phyloP scores from a whole-genome alignment of 2,888 invertebrate genomes.

The Pollenia angustigena region DNA sequence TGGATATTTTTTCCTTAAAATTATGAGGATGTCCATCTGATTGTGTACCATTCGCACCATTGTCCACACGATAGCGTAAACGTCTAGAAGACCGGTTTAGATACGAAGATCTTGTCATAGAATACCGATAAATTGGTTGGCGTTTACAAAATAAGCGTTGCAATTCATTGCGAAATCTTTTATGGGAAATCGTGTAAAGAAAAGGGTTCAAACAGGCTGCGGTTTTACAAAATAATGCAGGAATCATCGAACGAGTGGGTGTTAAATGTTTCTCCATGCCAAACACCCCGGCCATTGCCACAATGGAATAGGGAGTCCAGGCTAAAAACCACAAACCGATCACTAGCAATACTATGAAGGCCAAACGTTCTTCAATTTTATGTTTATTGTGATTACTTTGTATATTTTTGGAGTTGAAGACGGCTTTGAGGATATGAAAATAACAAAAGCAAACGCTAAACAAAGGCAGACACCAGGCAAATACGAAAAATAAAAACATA shows the following conservation, averaged over 20 bases:
- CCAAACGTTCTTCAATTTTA: slow-evolving; percentile 89
- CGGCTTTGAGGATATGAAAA: slow-evolving; percentile 88
- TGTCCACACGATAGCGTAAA: not conserved
- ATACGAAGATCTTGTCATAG: slow-evolving; percentile 80
- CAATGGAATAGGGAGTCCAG: slow-evolving; percentile 93
- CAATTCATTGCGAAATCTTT: slow-evolving; percentile 88
- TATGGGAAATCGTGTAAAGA: slow-evolving; percentile 91
- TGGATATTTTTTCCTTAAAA: slow-evolving; percentile 12
- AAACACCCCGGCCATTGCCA: slow-evolving; percentile 90
- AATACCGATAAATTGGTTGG: slow-evolving; percentile 78
- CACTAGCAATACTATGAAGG: slow-evolving; percentile 88
- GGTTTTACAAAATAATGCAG: slow-evolving; percentile 91
- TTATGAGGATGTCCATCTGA: not conserved
- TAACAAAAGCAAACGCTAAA: slow-evolving; percentile 90
- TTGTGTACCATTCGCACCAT: not conserved
- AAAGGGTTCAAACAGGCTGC: slow-evolving; percentile 93
- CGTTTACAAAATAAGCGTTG: slow-evolving; percentile 79
- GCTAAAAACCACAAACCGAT: slow-evolving; percentile 91
- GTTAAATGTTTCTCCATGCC: slow-evolving; percentile 87
- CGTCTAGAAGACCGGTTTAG: slow-evolving; percentile 79
- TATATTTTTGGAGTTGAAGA: slow-evolving; percentile 85
- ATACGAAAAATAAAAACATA: slow-evolving; percentile 90
- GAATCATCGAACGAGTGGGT: slow-evolving; percentile 90
- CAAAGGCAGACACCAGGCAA: slow-evolving; percentile 91
- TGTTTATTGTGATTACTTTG: slow-evolving; percentile 87